A percentile compares a stretch with the other conserved stretches of the same genome.
Conservation (phyloP, 1,140 invertebrate species). For the Magallana ariakensis region DNA sequence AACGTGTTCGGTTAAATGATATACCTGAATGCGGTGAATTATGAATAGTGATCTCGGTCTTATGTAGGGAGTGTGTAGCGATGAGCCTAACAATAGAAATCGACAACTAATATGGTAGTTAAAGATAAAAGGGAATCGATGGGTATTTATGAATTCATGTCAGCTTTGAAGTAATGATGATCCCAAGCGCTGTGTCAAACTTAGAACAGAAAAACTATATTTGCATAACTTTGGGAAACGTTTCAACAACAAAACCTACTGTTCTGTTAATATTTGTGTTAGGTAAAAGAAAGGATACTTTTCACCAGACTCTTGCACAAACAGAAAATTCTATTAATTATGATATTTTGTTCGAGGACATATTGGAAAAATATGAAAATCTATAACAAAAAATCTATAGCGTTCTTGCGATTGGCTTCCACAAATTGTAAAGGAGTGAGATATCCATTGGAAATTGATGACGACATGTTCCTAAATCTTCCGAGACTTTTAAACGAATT, state of each 20-base stretch:
- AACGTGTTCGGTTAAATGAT: too few relatives aligned
- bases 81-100: too few relatives aligned
- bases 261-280: slow-evolving; percentile 83
- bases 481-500: slow-evolving; percentile 42
- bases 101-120: too few relatives aligned
- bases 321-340: slow-evolving; percentile 83
- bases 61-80: too few relatives aligned
- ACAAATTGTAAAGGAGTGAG: slow-evolving; percentile 83
- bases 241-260: slow-evolving; percentile 29
- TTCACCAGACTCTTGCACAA: slow-evolving; percentile 80
- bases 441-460: slow-evolving; percentile 80
- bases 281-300: slow-evolving; percentile 81
- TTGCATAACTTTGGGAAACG: slow-evolving; percentile 54
- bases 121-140: too few relatives aligned
- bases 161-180: background rate
- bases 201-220: slow-evolving; percentile 46
- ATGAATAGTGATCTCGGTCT: too few relatives aligned
- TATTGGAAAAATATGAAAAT: slow-evolving; percentile 89
- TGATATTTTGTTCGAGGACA: slow-evolving; percentile 90
- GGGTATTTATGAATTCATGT: too few relatives aligned
- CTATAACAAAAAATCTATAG: slow-evolving; percentile 92
- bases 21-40: too few relatives aligned
- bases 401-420: slow-evolving; percentile 88
- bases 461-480: slow-evolving; percentile 81
- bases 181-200: background rate